Evolutionary conservation across 2,113 vertebrate species (phyloP).

Genomic region (Planiliza haematocheilus): DNA sequence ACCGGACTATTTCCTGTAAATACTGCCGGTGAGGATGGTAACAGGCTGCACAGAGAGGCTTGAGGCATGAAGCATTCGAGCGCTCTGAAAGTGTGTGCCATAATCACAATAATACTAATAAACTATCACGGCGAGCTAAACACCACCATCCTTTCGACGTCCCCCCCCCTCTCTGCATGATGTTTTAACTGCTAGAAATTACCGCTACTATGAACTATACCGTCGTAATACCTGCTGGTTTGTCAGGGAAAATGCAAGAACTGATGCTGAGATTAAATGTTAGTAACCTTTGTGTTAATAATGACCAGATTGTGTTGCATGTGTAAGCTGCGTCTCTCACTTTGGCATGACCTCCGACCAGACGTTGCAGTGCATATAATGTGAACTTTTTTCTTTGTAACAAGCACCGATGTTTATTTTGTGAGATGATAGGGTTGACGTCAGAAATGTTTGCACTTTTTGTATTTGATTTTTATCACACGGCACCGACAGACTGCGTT

Average conservation of each 20-base stretch:
- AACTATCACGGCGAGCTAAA: constrained; percentile 84
- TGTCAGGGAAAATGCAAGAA: constrained; percentile 85
- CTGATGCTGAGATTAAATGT: constrained; percentile 79
- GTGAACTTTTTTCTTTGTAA: constrained; percentile 65
- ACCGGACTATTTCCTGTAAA: constrained; percentile 94
- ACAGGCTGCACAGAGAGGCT: constrained; percentile 40
- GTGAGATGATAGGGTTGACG: constrained; percentile 51
- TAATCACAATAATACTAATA: constrained; percentile 80
- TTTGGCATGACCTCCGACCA: constrained; percentile 92
- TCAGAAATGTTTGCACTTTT: constrained; percentile 61
- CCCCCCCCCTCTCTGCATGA: constrained; percentile 90
- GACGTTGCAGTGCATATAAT: constrained; percentile 86
- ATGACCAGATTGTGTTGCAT: constrained; percentile 72
- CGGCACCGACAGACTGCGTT: constrained; percentile 58
- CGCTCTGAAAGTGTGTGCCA: constrained; percentile 91
- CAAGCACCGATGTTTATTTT: constrained; percentile 48
- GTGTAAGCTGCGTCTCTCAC: constrained; percentile 87
- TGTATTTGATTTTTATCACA: constrained; percentile 74
- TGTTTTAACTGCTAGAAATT: constrained; percentile 72
- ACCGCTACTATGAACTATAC: constrained; percentile 83
- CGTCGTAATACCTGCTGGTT: constrained; percentile 88
- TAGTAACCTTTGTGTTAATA: constrained; percentile 51
- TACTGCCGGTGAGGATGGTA: constrained; percentile 61
- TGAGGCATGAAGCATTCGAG: constrained; percentile 73
- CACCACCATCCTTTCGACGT: constrained; percentile 84